A percentile compares a stretch with the other conserved stretches of the same genome.
phyloP scores from a whole-genome alignment of 2,113 vertebrate species.

The Sapajus apella region DNA sequence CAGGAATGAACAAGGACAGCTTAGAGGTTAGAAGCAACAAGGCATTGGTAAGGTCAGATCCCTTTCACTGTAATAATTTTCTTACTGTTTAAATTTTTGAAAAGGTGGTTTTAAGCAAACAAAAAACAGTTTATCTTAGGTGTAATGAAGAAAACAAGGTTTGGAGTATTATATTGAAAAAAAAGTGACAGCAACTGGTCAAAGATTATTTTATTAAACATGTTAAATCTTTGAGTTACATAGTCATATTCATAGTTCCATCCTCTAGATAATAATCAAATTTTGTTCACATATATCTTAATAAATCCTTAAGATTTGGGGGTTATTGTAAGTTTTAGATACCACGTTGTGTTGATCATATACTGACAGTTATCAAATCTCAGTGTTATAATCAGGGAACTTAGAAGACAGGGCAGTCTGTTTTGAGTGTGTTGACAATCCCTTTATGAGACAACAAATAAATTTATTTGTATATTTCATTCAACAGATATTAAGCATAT shows the following conservation, averaged over 20 bases:
- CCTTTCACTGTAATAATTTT: no score
- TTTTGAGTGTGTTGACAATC: not conserved
- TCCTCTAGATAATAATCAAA: not conserved
- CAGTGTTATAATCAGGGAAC: not conserved
- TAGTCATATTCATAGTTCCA: not conserved
- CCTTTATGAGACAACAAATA: not conserved
- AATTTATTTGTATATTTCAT: not conserved
- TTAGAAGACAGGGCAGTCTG: not conserved
- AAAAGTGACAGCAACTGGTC: not conserved
- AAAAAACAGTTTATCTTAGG: not conserved
- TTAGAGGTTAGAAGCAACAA: no score
- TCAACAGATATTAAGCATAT: not conserved
- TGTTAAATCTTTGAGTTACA: not conserved
- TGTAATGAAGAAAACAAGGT: not conserved
- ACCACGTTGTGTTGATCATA: not conserved
- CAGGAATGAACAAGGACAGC: no score
- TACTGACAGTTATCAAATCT: not conserved
- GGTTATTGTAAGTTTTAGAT: not conserved
- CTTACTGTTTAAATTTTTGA: no score
- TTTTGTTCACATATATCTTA: not conserved
- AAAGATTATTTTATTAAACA: not conserved
- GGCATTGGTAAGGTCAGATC: no score
- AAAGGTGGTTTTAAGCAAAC: not conserved
- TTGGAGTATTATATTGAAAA: not conserved
- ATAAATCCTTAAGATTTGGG: not conserved